Conservation (phyloP, 2,113 vertebrate genomes). For the Miniopterus natalensis region DNA sequence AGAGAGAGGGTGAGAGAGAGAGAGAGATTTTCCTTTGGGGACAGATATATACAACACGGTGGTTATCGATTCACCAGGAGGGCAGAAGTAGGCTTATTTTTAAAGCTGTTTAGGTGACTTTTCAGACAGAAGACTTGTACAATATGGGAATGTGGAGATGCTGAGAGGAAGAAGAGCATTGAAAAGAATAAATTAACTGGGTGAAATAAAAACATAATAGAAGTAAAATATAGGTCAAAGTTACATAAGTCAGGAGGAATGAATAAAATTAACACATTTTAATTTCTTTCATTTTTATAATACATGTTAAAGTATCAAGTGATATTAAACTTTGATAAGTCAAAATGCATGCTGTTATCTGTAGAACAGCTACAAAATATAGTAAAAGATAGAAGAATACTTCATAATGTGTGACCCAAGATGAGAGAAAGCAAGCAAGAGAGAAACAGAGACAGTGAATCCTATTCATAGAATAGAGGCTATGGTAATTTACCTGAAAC, state of each 20-base stretch:
- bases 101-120: background rate
- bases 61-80: conserved; percentile 67
- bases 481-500: background rate
- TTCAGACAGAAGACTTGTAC: background rate
- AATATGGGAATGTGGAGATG: background rate
- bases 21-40: conserved; percentile 57
- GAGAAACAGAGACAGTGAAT: background rate
- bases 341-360: background rate
- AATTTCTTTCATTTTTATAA: conserved; percentile 2
- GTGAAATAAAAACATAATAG: background rate
- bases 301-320: background rate
- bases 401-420: background rate
- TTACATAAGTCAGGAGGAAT: background rate
- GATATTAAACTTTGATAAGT: background rate
- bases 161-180: background rate
- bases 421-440: background rate
- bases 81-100: conserved; percentile 61
- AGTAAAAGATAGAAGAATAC: background rate
- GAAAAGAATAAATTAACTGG: background rate
- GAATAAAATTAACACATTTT: background rate
- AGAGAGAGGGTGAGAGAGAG: conserved; percentile 34
- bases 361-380: background rate
- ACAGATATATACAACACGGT: conserved; percentile 71
- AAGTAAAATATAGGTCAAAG: background rate
- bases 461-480: background rate